Evolutionary conservation across 2,113 vertebrate species (phyloP).

Genomic region (Pao palembangensis): DNA sequence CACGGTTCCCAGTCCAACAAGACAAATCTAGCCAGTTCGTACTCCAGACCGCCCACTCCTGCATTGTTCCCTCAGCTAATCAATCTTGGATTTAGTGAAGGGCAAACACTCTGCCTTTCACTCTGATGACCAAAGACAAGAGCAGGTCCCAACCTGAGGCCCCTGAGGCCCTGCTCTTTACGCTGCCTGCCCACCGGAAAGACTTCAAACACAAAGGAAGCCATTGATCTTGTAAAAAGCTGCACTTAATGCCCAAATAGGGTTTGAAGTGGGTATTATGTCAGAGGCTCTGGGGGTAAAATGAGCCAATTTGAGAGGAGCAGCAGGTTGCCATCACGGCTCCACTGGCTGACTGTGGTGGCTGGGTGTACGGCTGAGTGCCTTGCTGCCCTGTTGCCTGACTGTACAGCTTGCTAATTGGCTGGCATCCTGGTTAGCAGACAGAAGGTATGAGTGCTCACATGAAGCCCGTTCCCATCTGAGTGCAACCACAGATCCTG

Average conservation of each 20-base stretch:
- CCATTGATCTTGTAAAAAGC: slow-evolving; percentile 62
- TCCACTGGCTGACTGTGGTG: slow-evolving; percentile 47
- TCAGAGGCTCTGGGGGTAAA: slow-evolving; percentile 62
- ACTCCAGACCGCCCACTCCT: slow-evolving; percentile 26
- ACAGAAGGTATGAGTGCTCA: slow-evolving; percentile 17
- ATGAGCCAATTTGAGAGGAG: slow-evolving; percentile 68
- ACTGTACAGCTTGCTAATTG: slow-evolving; percentile 54
- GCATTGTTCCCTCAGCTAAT: slow-evolving; percentile 56
- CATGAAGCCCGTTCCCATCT: too few species aligned
- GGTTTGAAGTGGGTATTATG: slow-evolving; percentile 67
- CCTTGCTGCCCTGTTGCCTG: slow-evolving; percentile 50
- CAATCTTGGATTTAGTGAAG: slow-evolving; percentile 58
- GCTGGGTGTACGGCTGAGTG: slow-evolving; percentile 51
- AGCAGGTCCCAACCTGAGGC: slow-evolving; percentile 52
- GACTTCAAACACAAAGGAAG: slow-evolving; percentile 65
- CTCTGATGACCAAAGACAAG: slow-evolving; percentile 56
- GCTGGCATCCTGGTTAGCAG: slow-evolving; percentile 26
- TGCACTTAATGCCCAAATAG: slow-evolving; percentile 52
- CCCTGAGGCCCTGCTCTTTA: slow-evolving; percentile 47
- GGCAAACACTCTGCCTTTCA: slow-evolving; percentile 53
- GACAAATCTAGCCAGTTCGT: slow-evolving; percentile 45
- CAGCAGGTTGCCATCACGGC: slow-evolving; percentile 64
- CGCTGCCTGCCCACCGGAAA: slow-evolving; percentile 59
- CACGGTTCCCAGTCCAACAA: slow-evolving; percentile 31
- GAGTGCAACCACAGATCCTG: neutral